Evolutionary conservation across 2,113 vertebrate genomes (phyloP), one percentile per base, ranked within the genome.

Genomic region (Ariopsis seemanni): DNA sequence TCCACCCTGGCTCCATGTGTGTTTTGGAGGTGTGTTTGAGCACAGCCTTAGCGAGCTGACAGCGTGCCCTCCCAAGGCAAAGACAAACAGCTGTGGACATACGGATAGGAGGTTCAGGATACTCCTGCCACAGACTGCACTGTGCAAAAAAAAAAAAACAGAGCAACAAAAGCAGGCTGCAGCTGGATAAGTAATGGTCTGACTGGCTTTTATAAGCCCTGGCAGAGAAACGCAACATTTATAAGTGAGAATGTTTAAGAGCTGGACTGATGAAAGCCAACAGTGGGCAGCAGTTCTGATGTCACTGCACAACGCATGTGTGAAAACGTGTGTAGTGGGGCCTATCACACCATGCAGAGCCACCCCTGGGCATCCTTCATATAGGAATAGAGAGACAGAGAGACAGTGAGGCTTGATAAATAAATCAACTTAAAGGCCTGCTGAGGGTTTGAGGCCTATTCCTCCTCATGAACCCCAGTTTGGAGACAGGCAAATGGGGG

Each of bases 371-470:
- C 94, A 93, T 95, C 94, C 92, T 94, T 94, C 92, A 93, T 92
- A 94, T 92, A 92, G 92, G 94, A 94, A 92, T 84, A 90, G 81
- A 87, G 67, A 89, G 85, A 89, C 72, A 85, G 83, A 87, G 88
- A 90, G 82, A 89, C 89, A 92, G 90, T 87, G 88, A 92, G 90
- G 93, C 92, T 93, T 95, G 95, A 95, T 95, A 94, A 95, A 96
- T 96, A 96, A 96, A 95, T 96, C 94, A 96, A 95, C 94, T 95
- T 94, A 95, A 94, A 93, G 93, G 92, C 90, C 94, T 93, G 93
- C 92, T 89, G 93, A 93, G 94, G 94, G 94, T 93, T 94, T 93
- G 91, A 94, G 94, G 93, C 91, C 92, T 93, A 92, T 94, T 94
- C 92, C 91, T 92, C 93, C 94, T 93, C 91, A 93, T 93, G 92